Percentiles rank a stretch among this genome's conserved stretches.
These are phyloP conservation scores for Neolamprologus tretocephalus DNA, from an alignment of 2,113 vertebrate species.

Conservation along the genomic window DNA sequence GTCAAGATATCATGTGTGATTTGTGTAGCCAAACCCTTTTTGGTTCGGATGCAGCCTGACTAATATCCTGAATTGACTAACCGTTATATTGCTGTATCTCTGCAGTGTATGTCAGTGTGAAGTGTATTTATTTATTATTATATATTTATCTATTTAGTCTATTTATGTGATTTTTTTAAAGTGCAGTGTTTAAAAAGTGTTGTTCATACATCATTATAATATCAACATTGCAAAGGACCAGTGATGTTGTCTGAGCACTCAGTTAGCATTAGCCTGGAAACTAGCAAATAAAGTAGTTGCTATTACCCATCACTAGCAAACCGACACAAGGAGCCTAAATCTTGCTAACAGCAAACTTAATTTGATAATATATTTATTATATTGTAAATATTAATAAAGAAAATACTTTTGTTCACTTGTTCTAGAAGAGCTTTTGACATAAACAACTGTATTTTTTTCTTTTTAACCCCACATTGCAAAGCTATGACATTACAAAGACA, in stretches of 20 bases:
- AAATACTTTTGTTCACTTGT: neutral
- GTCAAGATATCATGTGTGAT: neutral
- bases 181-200: neutral
- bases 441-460: neutral
- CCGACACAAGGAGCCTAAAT: neutral
- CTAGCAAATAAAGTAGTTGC: neutral
- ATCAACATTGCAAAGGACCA: neutral
- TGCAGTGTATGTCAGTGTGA: neutral
- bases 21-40: neutral
- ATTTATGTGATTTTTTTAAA: neutral
- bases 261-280: neutral
- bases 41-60: neutral
- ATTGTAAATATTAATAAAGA: neutral
- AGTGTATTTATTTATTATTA: neutral
- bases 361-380: neutral
- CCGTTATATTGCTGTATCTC: neutral
- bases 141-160: neutral
- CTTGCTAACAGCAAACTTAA: neutral
- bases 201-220: neutral
- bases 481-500: neutral
- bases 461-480: neutral
- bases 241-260: neutral
- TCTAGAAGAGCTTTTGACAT: neutral
- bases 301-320: neutral
- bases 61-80: neutral